Percentiles rank a stretch among this genome's conserved stretches.
Conservation (phyloP, 2,113 vertebrate genomes). For the Pterocles orientalis region DNA sequence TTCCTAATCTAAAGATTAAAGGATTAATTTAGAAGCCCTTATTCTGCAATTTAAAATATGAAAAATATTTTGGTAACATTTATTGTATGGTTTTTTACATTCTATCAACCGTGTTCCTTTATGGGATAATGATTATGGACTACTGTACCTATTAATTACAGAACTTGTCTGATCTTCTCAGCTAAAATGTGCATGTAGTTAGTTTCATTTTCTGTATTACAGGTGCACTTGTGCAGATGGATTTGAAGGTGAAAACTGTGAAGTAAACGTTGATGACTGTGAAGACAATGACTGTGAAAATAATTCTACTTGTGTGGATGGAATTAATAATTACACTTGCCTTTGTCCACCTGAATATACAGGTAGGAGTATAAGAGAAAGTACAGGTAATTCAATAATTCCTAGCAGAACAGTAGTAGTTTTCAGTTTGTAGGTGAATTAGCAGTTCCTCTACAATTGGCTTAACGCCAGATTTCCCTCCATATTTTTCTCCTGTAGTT, state of each 20-base stretch:
- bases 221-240: slow-evolving; percentile 97
- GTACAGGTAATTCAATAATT: not conserved
- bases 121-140: not conserved
- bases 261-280: slow-evolving; percentile 96
- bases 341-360: slow-evolving; percentile 96
- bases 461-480: not conserved
- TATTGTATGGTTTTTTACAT: not conserved
- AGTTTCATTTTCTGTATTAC: not conserved
- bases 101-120: not conserved
- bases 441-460: not conserved
- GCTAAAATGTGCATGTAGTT: not conserved
- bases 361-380: slow-evolving; percentile 79
- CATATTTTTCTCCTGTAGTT: not conserved
- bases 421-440: not conserved
- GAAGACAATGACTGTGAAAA: slow-evolving; percentile 99
- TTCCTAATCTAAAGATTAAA: not conserved
- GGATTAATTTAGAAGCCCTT: not conserved
- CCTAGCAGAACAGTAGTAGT: not conserved
- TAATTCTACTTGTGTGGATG: slow-evolving; percentile 96
- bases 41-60: not conserved
- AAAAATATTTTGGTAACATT: not conserved
- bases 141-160: not conserved
- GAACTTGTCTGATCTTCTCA: not conserved
- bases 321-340: slow-evolving; percentile 98
- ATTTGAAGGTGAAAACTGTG: slow-evolving; percentile 93